A percentile compares a stretch with the other conserved stretches of the same genome.
Evolutionary conservation across 2,113 vertebrate genomes (phyloP).

Genomic region (Nansenia antarctica): DNA sequence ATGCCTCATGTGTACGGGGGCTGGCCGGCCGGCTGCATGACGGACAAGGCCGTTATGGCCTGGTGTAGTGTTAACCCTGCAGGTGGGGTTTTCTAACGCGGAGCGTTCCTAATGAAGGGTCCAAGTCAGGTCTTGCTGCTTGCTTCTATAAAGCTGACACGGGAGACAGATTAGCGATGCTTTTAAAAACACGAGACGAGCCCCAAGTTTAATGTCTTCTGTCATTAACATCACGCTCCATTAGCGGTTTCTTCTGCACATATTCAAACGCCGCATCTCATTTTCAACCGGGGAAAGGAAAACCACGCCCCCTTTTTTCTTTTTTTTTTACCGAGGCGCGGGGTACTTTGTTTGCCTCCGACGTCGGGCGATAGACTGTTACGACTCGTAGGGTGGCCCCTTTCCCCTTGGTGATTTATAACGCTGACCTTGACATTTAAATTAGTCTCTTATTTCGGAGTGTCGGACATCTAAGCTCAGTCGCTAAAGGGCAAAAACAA

Average conservation of each 20-base stretch:
- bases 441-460: conserved; percentile 56
- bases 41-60: no score
- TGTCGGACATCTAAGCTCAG: conserved; percentile 40
- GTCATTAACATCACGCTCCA: conserved; percentile 65
- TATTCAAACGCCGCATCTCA: conserved; percentile 58
- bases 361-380: conserved; percentile 20
- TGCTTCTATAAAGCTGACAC: conserved; percentile 61
- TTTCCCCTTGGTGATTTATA: conserved; percentile 60
- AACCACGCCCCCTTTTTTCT: no score
- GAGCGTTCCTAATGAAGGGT: conserved; percentile 44
- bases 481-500: conserved; percentile 66
- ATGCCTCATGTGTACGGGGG: neutral
- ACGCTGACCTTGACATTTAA: conserved; percentile 69
- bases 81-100: conserved; percentile 41
- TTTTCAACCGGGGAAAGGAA: conserved; percentile 43
- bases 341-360: conserved; percentile 51
- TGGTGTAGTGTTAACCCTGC: conserved; percentile 30
- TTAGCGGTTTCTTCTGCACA: conserved; percentile 51
- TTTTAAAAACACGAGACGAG: conserved; percentile 63
- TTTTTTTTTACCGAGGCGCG: neutral
- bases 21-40: neutral
- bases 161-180: conserved; percentile 62
- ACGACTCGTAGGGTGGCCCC: conserved; percentile 26
- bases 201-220: conserved; percentile 62
- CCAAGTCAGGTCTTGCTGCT: conserved; percentile 26